Evolutionary conservation across 2,888 invertebrate species (phyloP), one percentile per base, ranked within the genome.

Genomic region (Timema cristinae): DNA sequence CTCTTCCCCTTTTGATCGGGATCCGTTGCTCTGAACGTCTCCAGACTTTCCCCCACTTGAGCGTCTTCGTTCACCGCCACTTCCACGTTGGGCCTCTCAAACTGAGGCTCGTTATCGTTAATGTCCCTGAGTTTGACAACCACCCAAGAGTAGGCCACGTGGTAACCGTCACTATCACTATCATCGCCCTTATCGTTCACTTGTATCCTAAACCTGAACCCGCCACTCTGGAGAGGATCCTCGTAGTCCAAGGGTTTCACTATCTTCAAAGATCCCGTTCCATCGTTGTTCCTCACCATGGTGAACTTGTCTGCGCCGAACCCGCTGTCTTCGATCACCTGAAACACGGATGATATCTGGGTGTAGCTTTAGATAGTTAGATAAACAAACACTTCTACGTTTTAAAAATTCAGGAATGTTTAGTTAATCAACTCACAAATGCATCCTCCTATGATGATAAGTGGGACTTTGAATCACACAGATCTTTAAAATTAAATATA

Each of bases 31-130:
- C 67, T 32, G 68, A 72, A 72, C n/a, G 81, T 81, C 75, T 85
- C 84, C 72, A 87, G 77, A 66, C 80, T 79, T 51, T 83, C 82
- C 48, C 84, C 85, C 52, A 82, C 80, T 73, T 81, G 81, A 6
- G 84, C 82, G 77, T 86, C 84, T 76, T 87, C 87, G 72, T 79
- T 79, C 47, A 83, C 81, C 73, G 80, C 79, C 51, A 79, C 82
- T 76, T 81, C 84, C 61, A 85, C 83, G 76, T 84, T 83, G 9
- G 85, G 83, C 47, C 80, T 81, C 74, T 85, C 83, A 75, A 83
- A 85, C 66, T 81, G 80, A 0, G 86, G 86, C 72, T 83, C 81
- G 77, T 86, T 86, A 79, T 87, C 87, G 78, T 87, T 87, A 52
- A 76, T 77, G 77, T 87, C 87, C 32, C 81, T 78, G 66, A 88